A percentile compares a stretch with the other conserved stretches of the same genome.
Conservation (phyloP, 2,797 vertebrate genomes). For the Anisognathus igniventris region DNA sequence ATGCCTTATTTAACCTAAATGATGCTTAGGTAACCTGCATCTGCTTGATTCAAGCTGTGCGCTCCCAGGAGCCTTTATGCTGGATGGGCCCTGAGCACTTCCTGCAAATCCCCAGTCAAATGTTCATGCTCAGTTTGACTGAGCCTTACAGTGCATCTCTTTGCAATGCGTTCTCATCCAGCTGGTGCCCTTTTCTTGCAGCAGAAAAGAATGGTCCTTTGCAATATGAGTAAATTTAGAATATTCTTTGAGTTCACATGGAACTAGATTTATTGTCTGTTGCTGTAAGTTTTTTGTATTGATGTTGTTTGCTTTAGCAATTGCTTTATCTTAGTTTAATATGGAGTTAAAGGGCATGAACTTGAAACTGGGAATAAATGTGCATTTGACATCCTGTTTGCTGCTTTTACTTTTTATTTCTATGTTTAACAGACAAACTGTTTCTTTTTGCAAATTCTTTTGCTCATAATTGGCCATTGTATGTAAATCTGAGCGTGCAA, state of each 20-base stretch:
- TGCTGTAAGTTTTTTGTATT: neutral
- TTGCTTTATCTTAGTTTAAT: neutral
- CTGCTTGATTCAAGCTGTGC: neutral
- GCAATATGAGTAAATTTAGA: neutral
- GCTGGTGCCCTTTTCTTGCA: neutral
- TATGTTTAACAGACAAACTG: neutral
- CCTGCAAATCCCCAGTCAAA: neutral
- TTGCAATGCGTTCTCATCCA: neutral
- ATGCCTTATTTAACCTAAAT: neutral
- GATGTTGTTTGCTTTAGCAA: neutral
- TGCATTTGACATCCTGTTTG: neutral
- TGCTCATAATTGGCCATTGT: neutral
- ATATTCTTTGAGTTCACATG: neutral
- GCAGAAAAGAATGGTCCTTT: neutral
- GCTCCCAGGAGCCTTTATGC: neutral
- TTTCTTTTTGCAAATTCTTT: neutral
- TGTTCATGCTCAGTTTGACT: rapidly evolving
- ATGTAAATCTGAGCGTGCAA: neutral
- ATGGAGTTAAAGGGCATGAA: neutral
- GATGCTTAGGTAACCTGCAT: neutral
- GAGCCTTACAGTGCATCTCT: neutral
- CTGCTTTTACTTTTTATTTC: neutral
- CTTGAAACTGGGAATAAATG: neutral
- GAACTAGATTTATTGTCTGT: neutral
- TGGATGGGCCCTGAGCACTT: neutral